Conservation (phyloP, 1,140 invertebrate genomes). For the Bactericera cockerelli region DNA sequence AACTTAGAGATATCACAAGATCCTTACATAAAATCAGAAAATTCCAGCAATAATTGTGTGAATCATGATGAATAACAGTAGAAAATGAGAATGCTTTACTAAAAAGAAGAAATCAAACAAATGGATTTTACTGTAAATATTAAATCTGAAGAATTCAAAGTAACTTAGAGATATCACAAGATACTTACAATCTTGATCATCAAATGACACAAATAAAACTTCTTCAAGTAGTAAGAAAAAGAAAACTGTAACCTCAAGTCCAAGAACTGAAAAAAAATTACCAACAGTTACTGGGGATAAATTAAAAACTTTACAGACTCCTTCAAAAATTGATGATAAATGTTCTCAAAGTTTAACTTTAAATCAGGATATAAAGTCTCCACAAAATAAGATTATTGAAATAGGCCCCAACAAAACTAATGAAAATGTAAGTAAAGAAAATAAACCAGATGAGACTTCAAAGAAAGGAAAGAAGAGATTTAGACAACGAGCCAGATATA, state of each 20-base stretch:
- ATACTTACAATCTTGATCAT: neutral
- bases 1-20: too few relatives aligned
- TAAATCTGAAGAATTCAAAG: neutral
- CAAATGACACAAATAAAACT: neutral
- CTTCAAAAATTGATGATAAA: neutral
- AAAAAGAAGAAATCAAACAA: neutral
- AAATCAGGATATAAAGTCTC: neutral
- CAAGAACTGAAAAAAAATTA: neutral
- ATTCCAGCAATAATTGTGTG: neutral
- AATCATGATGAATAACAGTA: neutral
- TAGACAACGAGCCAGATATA: neutral
- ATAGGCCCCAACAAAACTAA: too few relatives aligned
- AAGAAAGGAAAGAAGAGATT: neutral
- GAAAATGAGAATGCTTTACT: neutral
- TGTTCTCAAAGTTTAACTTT: neutral
- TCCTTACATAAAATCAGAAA: constrained; percentile 7
- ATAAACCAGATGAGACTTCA: too few relatives aligned
- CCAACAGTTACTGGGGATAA: too few relatives aligned
- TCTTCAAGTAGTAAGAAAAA: neutral
- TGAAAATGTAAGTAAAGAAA: too few relatives aligned
- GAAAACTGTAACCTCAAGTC: neutral
- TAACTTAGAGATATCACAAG: too few relatives aligned
- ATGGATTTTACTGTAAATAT: neutral
- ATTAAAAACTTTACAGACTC: neutral
- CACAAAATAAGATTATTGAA: too few relatives aligned